Percentiles rank a stretch among this genome's conserved stretches.
Conservation (phyloP, 2,113 vertebrate genomes). For the Dicerorhinus sumatrensis region DNA sequence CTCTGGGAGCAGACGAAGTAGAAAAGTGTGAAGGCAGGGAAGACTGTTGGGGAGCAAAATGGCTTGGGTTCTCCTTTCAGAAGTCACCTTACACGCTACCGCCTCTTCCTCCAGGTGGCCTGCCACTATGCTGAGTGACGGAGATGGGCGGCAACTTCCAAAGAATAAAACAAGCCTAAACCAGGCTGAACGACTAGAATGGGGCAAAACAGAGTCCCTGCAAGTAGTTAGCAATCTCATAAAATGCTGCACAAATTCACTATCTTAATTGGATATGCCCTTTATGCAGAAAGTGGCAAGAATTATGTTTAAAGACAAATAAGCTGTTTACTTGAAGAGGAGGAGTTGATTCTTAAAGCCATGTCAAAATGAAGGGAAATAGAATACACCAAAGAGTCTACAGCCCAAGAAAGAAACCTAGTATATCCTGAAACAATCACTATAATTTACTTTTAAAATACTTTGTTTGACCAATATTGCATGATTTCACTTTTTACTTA, state of each 20-base stretch:
- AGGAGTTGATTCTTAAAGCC: background rate
- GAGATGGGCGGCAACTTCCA: background rate
- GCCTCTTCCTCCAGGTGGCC: background rate
- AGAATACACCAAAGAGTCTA: background rate
- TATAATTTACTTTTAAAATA: conserved; percentile 2
- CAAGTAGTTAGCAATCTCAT: background rate
- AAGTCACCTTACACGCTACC: background rate
- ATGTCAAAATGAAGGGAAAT: background rate
- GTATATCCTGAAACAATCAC: background rate
- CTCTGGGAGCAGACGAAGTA: background rate
- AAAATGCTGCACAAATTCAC: background rate
- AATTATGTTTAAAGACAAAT: background rate
- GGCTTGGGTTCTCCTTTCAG: background rate
- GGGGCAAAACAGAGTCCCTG: background rate
- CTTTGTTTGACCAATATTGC: background rate
- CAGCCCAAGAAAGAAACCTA: background rate
- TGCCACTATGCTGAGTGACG: background rate
- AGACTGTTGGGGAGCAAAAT: too few relatives aligned
- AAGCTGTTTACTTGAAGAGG: background rate
- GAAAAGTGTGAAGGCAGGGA: background rate
- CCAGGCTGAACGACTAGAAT: background rate
- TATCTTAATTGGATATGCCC: background rate
- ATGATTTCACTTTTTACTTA: background rate
- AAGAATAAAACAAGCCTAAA: background rate
- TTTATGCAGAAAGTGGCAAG: background rate